Evolutionary conservation across 2,888 invertebrate species (phyloP).

Genomic region (Xanthia togata): DNA sequence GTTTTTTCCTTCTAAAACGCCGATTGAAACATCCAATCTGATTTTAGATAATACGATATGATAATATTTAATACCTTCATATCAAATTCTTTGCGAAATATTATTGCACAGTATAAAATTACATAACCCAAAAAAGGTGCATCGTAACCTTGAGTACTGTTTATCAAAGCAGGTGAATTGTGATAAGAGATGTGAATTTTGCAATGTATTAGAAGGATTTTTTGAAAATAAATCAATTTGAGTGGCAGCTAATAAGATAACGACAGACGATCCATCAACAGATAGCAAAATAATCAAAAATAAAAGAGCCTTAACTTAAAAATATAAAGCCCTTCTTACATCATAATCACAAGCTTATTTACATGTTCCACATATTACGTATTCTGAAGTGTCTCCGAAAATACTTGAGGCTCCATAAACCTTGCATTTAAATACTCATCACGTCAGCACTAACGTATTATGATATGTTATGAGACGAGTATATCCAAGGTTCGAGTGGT

Average conservation of each 20-base stretch:
- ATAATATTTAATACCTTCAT: conserved; percentile 16
- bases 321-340: conserved; percentile 9
- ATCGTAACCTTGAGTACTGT: conserved; percentile 25
- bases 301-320: conserved; percentile 3
- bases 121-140: conserved; percentile 38
- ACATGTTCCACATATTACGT: conserved; percentile 35
- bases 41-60: conserved; percentile 12
- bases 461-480: conserved; percentile 75
- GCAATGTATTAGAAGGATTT: conserved; percentile 7
- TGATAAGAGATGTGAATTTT: conserved; percentile 38
- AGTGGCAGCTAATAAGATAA: conserved; percentile 21
- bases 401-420: conserved; percentile 47
- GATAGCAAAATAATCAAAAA: conserved; percentile 18
- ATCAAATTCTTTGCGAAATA: conserved; percentile 19
- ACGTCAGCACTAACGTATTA: conserved; percentile 76
- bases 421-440: conserved; percentile 69
- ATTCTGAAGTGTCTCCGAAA: conserved; percentile 53
- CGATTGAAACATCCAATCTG: conserved; percentile 10
- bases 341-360: conserved; percentile 10
- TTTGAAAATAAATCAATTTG: not conserved
- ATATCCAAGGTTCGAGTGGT: conserved; percentile 82
- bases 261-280: conserved; percentile 7
- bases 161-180: conserved; percentile 41
- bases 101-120: conserved; percentile 19
- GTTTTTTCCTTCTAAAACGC: not conserved